Percentiles rank a stretch among this genome's conserved stretches.
phyloP scores from a whole-genome alignment of 2,113 vertebrate genomes.

The Caretta caretta region DNA sequence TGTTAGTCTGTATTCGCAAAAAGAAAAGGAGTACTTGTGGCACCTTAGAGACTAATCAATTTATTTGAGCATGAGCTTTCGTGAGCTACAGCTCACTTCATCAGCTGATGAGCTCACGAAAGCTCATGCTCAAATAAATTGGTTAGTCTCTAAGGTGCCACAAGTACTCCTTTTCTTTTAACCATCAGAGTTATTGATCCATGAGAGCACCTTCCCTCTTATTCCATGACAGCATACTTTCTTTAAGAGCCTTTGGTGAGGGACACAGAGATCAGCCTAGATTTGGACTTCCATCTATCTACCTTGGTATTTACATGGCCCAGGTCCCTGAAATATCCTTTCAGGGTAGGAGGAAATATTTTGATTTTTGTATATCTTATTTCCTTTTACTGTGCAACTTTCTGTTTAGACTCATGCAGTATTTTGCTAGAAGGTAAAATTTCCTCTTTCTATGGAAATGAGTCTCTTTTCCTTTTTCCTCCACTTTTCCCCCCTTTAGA shows the following conservation, averaged over 20 bases:
- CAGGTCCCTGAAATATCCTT: neutral
- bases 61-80: too few species aligned
- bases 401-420: neutral
- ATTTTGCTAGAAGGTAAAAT: neutral
- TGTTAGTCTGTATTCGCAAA: too few species aligned
- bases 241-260: too few species aligned
- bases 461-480: neutral
- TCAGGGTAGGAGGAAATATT: neutral
- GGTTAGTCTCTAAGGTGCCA: too few species aligned
- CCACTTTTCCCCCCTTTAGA: neutral
- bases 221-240: too few species aligned
- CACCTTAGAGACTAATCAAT: too few species aligned
- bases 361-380: neutral
- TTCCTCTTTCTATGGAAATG: fast-evolving
- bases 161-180: too few species aligned
- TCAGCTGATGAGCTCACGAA: too few species aligned
- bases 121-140: too few species aligned
- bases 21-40: too few species aligned
- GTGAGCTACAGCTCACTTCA: too few species aligned
- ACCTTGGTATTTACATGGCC: neutral
- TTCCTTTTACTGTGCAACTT: neutral
- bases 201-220: too few species aligned
- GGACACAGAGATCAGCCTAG: neutral
- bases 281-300: neutral
- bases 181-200: neutral